Conservation (phyloP, 1,140 invertebrate species). For the Drosophila nigrodunni region DNA sequence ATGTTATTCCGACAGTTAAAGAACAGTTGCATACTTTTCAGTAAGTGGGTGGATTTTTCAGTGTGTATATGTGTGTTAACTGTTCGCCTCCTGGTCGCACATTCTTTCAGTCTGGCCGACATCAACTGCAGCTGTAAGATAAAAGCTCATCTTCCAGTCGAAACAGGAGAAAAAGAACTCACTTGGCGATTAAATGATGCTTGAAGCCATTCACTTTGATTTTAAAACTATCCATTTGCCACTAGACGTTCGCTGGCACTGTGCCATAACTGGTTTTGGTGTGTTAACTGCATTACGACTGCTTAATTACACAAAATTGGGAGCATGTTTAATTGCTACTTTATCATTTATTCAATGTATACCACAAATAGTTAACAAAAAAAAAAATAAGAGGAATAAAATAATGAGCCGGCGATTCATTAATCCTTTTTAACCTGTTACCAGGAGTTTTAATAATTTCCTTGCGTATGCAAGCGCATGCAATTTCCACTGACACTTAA, state of each 20-base stretch:
- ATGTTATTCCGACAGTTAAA: conserved; percentile 37
- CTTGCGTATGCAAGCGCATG: not conserved
- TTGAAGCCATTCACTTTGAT: conserved; percentile 61
- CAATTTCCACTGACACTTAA: conserved; percentile 13
- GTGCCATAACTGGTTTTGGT: conserved; percentile 45
- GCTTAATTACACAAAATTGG: conserved; percentile 46
- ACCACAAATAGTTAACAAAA: not conserved
- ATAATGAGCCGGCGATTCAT: conserved; percentile 10
- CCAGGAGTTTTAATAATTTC: not conserved
- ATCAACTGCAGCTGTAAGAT: conserved; percentile 57
- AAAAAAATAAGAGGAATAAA: conserved; percentile 3
- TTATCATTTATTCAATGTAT: conserved; percentile 37
- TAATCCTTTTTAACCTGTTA: not conserved
- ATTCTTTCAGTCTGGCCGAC: conserved; percentile 32
- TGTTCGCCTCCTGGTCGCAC: conserved; percentile 57
- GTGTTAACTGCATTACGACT: conserved; percentile 29
- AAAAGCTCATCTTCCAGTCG: conserved; percentile 48
- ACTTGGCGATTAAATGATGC: conserved; percentile 62
- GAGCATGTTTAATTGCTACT: conserved; percentile 35
- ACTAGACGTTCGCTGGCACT: not conserved
- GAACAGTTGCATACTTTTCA: conserved; percentile 1
- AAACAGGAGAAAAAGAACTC: conserved; percentile 16
- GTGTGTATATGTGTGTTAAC: conserved; percentile 54
- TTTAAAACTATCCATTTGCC: conserved; percentile 32
- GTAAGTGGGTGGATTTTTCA: conserved; percentile 5